phyloP scores from a whole-genome alignment of 2,797 vertebrate species.

The Crax fasciolata region DNA sequence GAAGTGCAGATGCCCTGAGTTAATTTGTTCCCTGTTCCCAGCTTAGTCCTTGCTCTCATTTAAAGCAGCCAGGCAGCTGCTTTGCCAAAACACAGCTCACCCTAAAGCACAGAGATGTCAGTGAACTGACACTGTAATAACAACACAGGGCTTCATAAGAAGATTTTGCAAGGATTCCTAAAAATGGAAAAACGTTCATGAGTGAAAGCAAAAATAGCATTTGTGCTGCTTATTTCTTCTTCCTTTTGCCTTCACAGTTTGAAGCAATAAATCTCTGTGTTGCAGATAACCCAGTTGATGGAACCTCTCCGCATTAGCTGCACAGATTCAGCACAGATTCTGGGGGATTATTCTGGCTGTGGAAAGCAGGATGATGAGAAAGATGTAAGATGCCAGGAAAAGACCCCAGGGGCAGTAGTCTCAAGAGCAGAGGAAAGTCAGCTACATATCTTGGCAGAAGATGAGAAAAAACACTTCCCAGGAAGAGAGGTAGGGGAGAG shows the following conservation, averaged over 20 bases:
- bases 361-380: slow-evolving; percentile 46
- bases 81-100: slow-evolving; percentile 40
- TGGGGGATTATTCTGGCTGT: slow-evolving; percentile 21
- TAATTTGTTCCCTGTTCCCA: not conserved
- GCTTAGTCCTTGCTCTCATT: not conserved
- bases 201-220: slow-evolving; percentile 64
- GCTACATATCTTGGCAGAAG: not conserved
- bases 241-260: slow-evolving; percentile 1
- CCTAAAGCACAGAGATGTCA: slow-evolving; percentile 49
- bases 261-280: slow-evolving; percentile 56
- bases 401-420: not conserved
- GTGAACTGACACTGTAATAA: slow-evolving; percentile 31
- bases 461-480: not conserved
- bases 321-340: slow-evolving; percentile 53
- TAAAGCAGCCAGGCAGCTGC: slow-evolving; percentile 1
- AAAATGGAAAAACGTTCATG: slow-evolving; percentile 28
- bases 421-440: not conserved
- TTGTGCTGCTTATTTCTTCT: slow-evolving; percentile 45
- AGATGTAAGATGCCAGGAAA: slow-evolving; percentile 34
- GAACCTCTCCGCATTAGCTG: slow-evolving; percentile 79
- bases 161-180: slow-evolving; percentile 57
- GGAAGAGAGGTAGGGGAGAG: slow-evolving; percentile 42
- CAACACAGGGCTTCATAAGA: slow-evolving; percentile 15
- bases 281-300: slow-evolving; percentile 83
- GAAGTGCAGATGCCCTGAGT: not conserved